Base-by-base conservation (phyloP, 2,113 vertebrate genomes). In the Patagioenas fasciata region DNA sequence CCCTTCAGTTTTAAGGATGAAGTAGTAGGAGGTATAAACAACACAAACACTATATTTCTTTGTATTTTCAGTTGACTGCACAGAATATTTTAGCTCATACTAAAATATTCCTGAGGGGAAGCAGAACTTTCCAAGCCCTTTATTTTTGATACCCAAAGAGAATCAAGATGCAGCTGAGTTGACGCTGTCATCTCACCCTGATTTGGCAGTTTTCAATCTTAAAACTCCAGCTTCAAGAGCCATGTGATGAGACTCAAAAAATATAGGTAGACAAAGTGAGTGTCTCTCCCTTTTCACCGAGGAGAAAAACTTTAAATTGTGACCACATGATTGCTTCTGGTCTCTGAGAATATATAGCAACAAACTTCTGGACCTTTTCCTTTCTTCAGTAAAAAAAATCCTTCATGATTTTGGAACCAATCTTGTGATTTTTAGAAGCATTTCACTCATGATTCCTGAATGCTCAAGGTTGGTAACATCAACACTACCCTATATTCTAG, bases 391-490 rank as follows among this genome's bases (percentile, higher is more conserved):
- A 48, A 57, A 58, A 85, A 64, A 18, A 9, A 13, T 1, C 0
- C 2, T 11, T 5, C 0, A 0, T 10, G 14, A 48, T 44, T 88
- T 77, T 53, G 36, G 13, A 88, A 11, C 14, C 51, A 77, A 11
- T 20, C 7, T 65, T 79, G 36, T 54, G 62, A 54, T 92, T 94
- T 87, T 26, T 21, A 73, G 40, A 79, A 85, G 54, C 31, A 53
- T 50, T 94, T 88, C 42, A 32, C 23, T 56, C 1, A 2, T 50
- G 62, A 80, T 67, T 86, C 60, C 42, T 64, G 73, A 79, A 28
- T 47, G 53, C n/a, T 96, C 73, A 86, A 92, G 80, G 92, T 21
- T 92, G 73, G 44, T 80, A 95, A 36, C n/a, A 67, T 60, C 34
- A 50, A 73, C 88, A 73, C 81, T 78, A 69, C 34, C 73, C 66